Percentiles rank a stretch among this genome's conserved stretches.
These are phyloP conservation scores for Sebastes iracundus DNA, from an alignment of 2,797 vertebrate species.

Conservation along the genomic window DNA sequence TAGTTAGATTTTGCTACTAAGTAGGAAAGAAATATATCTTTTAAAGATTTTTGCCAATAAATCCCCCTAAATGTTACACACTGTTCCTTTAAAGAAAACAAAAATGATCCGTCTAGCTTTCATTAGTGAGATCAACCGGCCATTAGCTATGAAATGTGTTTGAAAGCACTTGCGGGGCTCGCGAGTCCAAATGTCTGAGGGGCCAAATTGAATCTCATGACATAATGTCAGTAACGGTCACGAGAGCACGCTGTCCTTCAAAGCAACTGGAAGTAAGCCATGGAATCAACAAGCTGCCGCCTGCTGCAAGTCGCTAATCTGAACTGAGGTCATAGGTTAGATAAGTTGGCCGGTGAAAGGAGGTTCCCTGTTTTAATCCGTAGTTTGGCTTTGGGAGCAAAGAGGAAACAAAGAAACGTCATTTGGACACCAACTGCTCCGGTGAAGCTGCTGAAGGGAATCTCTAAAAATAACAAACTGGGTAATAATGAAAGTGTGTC, in stretches of 20 bases:
- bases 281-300: conserved; percentile 8
- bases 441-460: neutral
- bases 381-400: neutral
- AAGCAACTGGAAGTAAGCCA: conserved; percentile 12
- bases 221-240: conserved; percentile 13
- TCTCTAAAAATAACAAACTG: neutral
- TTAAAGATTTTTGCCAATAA: neutral
- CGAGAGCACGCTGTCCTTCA: conserved; percentile 5
- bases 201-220: conserved; percentile 11
- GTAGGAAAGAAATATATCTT: too few relatives aligned
- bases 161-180: neutral
- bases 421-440: neutral
- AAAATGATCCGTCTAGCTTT: neutral
- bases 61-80: neutral
- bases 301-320: conserved; percentile 6
- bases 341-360: neutral
- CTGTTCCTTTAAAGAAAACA: neutral
- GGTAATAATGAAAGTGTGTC: neutral
- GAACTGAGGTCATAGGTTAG: neutral
- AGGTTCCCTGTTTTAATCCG: conserved; percentile 4
- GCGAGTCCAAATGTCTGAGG: neutral
- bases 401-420: neutral
- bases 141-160: neutral
- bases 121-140: neutral
- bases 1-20: too few relatives aligned